Percentiles rank a stretch among this genome's conserved stretches.
Conservation (phyloP, 2,888 invertebrate species). For the Sturmia bella region DNA sequence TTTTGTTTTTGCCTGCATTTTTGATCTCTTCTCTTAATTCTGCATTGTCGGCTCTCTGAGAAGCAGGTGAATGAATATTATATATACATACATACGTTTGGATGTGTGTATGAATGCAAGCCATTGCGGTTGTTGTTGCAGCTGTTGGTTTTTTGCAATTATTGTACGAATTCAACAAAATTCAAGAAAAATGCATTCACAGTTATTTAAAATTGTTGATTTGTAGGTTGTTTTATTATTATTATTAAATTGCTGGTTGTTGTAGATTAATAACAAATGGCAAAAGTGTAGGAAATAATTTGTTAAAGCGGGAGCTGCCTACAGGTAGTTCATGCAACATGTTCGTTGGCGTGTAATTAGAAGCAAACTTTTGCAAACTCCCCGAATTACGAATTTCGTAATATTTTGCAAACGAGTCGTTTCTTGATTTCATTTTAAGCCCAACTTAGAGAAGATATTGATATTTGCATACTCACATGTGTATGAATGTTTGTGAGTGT, state of each 20-base stretch:
- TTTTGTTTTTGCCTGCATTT: constrained; percentile 19
- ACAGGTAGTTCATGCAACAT: constrained; percentile 22
- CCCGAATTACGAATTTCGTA: constrained; percentile 43
- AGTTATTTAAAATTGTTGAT: constrained; percentile 52
- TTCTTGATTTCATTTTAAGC: neutral
- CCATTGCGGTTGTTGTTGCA: too few relatives aligned
- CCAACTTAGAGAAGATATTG: too few relatives aligned
- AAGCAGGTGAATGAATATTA: constrained; percentile 58
- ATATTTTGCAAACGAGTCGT: constrained; percentile 19
- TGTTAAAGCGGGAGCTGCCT: constrained; percentile 25
- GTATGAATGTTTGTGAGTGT: too few relatives aligned
- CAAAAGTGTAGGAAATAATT: neutral
- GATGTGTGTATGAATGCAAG: neutral
- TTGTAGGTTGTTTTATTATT: neutral
- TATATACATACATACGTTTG: neutral
- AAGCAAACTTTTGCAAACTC: constrained; percentile 1
- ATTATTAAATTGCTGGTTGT: constrained; percentile 33
- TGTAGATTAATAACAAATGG: constrained; percentile 21
- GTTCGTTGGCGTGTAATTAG: neutral
- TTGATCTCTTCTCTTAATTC: constrained; percentile 6
- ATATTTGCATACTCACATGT: too few relatives aligned
- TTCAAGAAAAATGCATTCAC: constrained; percentile 64
- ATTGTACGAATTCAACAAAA: constrained; percentile 35
- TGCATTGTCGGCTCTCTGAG: constrained; percentile 20
- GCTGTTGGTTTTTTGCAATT: constrained; percentile 26